Evolutionary conservation across 2,888 invertebrate genomes (phyloP).

Genomic region (Diarsia dahlii): DNA sequence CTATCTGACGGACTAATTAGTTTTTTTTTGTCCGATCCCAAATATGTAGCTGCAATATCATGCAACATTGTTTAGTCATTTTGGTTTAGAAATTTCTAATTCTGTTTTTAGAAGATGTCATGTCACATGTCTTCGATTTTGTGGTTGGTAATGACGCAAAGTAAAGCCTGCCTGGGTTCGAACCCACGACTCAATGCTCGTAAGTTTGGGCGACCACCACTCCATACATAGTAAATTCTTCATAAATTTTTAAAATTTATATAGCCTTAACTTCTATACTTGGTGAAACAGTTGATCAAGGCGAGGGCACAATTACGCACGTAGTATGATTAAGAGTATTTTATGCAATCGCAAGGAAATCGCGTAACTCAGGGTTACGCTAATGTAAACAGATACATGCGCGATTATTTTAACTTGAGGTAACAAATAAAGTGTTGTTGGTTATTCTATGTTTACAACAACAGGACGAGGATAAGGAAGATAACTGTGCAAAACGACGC

Average conservation of each 20-base stretch:
- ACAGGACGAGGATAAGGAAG: not conserved
- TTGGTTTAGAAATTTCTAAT: no score
- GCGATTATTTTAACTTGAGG: constrained; percentile 12
- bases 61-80: not conserved
- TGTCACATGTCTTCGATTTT: no score
- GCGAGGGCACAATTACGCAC: constrained; percentile 22
- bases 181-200: no score
- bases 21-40: no score
- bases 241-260: no score
- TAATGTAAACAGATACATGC: constrained; percentile 3
- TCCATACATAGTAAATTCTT: not conserved
- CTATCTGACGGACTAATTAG: no score
- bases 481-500: not conserved
- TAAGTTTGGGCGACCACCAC: no score
- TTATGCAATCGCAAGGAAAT: constrained; percentile 58
- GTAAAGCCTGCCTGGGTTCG: no score
- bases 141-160: no score
- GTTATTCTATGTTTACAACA: not conserved
- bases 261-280: not conserved
- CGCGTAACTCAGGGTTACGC: constrained; percentile 56
- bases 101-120: no score
- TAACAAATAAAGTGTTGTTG: not conserved
- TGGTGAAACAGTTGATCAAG: constrained; percentile 13
- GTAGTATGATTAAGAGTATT: constrained; percentile 33
- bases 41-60: not conserved